Conservation (phyloP, 2,113 vertebrate genomes). For the Sardina pilchardus region DNA sequence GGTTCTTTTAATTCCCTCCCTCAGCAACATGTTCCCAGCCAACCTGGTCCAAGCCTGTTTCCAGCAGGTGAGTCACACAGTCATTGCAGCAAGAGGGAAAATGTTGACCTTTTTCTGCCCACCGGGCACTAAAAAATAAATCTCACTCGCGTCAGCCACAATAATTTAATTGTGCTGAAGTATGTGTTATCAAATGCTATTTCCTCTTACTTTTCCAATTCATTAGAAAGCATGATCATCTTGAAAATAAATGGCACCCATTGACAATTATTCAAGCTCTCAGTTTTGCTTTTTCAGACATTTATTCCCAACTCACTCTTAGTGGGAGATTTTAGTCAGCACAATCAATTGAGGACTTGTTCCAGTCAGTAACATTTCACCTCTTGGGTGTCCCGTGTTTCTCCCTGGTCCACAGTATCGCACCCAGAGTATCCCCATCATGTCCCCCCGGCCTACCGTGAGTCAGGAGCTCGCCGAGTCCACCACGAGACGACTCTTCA, state of each 20-base stretch:
- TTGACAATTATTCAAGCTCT: not conserved
- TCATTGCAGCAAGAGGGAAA: not conserved
- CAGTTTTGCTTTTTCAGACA: too few species aligned
- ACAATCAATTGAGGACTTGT: too few species aligned
- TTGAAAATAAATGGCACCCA: not conserved
- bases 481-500: constrained; percentile 76
- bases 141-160: too few species aligned
- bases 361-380: not conserved
- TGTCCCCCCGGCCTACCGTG: constrained; percentile 77
- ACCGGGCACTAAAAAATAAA: too few species aligned
- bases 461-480: constrained; percentile 71
- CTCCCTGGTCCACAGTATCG: constrained; percentile 80
- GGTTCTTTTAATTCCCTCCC: constrained; percentile 52
- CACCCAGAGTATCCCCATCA: constrained; percentile 82
- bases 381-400: not conserved
- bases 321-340: not conserved
- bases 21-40: constrained; percentile 98
- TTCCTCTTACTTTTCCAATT: not conserved
- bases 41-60: constrained; percentile 97
- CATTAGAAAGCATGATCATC: not conserved
- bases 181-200: not conserved
- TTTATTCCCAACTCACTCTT: not conserved
- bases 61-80: constrained; percentile 82
- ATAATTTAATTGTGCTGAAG: too few species aligned
- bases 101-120: too few species aligned